phyloP scores from a whole-genome alignment of 2,113 vertebrate genomes.

The Megaceryle maxima region DNA sequence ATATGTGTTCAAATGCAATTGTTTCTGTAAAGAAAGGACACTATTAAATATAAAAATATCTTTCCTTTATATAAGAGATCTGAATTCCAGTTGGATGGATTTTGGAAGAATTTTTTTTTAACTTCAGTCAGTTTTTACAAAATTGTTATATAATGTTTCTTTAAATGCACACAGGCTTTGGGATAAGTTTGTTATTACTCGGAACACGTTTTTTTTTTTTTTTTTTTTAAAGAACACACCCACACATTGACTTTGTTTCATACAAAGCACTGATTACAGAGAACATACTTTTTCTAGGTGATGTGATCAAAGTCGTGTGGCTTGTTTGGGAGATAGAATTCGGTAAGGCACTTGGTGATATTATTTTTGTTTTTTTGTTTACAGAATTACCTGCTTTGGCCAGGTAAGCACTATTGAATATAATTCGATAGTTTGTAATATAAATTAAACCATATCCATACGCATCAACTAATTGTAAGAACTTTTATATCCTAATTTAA shows the following conservation, averaged over 20 bases:
- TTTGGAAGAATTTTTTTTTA: slow-evolving; percentile 81
- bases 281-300: slow-evolving; percentile 68
- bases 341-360: slow-evolving; percentile 75
- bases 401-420: slow-evolving; percentile 85
- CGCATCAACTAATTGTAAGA: slow-evolving; percentile 82
- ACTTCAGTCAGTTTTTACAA: slow-evolving; percentile 77
- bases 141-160: slow-evolving; percentile 76
- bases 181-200: slow-evolving; percentile 81
- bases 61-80: slow-evolving; percentile 84
- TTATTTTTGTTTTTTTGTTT: slow-evolving; percentile 86
- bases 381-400: slow-evolving; percentile 84
- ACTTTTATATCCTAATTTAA: slow-evolving; percentile 89
- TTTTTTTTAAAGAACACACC: slow-evolving; percentile 61
- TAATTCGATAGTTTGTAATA: slow-evolving; percentile 90
- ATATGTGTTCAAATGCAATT: slow-evolving; percentile 81
- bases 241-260: slow-evolving; percentile 73
- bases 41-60: slow-evolving; percentile 84
- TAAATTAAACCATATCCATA: slow-evolving; percentile 84
- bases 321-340: slow-evolving; percentile 67
- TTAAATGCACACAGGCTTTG: slow-evolving; percentile 80
- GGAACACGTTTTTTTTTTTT: slow-evolving; percentile 71
- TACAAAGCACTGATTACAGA: slow-evolving; percentile 76
- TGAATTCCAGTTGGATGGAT: slow-evolving; percentile 79
- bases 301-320: slow-evolving; percentile 74
- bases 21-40: slow-evolving; percentile 86